Conservation (phyloP, 1,140 invertebrate genomes). For the Heliconius nattereri region DNA sequence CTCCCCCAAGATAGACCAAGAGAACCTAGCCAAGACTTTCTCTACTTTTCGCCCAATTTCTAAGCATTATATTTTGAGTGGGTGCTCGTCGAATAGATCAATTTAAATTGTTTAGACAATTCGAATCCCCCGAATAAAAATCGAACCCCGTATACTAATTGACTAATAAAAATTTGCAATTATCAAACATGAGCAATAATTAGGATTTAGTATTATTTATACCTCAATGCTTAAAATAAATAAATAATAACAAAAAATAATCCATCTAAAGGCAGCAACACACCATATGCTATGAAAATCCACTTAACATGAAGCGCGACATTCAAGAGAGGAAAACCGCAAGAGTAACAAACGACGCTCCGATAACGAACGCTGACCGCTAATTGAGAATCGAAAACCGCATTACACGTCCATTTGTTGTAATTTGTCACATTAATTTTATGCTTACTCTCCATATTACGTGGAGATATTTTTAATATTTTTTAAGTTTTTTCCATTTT, state of each 20-base stretch:
- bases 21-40: too few species aligned
- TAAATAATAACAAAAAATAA: background rate
- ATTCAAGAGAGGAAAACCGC: constrained; percentile 26
- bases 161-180: too few species aligned
- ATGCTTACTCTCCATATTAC: background rate
- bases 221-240: too few species aligned
- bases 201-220: too few species aligned
- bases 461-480: background rate
- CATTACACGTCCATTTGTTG: constrained; percentile 34
- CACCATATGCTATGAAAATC: constrained; percentile 4
- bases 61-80: too few species aligned
- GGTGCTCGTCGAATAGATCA: too few species aligned
- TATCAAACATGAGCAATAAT: too few species aligned
- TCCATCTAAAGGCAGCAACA: background rate
- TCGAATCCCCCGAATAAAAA: too few species aligned
- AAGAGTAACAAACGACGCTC: constrained; percentile 24
- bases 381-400: constrained; percentile 55
- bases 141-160: too few species aligned
- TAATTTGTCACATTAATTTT: constrained; percentile 42
- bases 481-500: background rate
- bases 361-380: constrained; percentile 50
- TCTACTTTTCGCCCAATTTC: too few species aligned
- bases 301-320: constrained; percentile 16
- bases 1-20: too few species aligned
- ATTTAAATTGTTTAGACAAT: too few species aligned